A percentile compares a stretch with the other conserved stretches of the same genome.
Conservation (phyloP, 1,140 invertebrate species). For the Drosophila nigrodunni region DNA sequence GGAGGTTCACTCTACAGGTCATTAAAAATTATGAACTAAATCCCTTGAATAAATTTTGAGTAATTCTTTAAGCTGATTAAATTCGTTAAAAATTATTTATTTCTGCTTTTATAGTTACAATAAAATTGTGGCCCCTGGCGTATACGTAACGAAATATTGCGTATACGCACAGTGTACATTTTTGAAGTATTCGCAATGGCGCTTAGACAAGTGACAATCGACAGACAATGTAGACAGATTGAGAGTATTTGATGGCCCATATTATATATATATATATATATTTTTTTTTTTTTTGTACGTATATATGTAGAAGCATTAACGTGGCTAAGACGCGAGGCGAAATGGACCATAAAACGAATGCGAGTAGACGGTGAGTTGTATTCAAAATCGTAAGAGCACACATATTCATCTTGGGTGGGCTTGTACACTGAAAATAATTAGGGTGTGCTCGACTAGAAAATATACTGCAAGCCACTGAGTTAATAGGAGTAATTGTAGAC, state of each 20-base stretch:
- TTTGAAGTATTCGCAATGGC: conserved; percentile 11
- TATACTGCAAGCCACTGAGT: no score
- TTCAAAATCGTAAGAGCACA: not conserved
- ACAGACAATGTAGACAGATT: conserved; percentile 2
- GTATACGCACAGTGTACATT: conserved; percentile 17
- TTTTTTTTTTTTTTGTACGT: not conserved
- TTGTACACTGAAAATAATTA: no score
- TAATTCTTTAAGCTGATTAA: conserved; percentile 1
- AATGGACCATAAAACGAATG: conserved; percentile 37
- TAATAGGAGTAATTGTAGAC: no score
- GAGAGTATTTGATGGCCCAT: conserved; percentile 11
- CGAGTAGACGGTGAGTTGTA: conserved; percentile 18
- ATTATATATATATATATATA: not conserved
- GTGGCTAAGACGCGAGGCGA: conserved; percentile 27
- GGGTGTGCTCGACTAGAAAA: no score
- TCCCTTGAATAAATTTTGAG: no score
- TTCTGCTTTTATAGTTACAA: not conserved
- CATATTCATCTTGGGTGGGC: not conserved
- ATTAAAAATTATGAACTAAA: no score
- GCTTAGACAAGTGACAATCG: conserved; percentile 11
- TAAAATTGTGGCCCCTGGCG: not conserved
- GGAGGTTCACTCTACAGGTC: no score
- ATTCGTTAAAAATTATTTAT: not conserved
- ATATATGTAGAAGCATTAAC: not conserved
- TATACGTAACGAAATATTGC: conserved; percentile 32